Evolutionary conservation across 2,888 invertebrate species (phyloP).

Genomic region (Pasiphila rectangulata): DNA sequence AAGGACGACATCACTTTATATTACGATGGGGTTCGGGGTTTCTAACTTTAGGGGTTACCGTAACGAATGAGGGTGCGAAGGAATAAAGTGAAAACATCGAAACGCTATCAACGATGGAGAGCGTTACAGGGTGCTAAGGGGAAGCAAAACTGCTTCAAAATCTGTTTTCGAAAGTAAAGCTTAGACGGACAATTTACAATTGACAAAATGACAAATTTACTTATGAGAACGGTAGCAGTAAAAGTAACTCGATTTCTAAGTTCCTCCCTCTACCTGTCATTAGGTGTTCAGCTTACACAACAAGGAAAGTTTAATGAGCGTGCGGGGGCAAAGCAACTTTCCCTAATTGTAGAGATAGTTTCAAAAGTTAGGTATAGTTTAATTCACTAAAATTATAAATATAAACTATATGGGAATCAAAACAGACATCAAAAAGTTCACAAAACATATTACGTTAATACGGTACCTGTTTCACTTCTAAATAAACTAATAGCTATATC

Average conservation of each 20-base stretch:
- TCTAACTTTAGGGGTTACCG: constrained; percentile 61
- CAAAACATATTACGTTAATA: constrained; percentile 17
- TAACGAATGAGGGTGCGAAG: constrained; percentile 64
- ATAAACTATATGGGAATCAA: constrained; percentile 21
- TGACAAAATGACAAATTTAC: constrained; percentile 36
- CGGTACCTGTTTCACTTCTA: constrained; percentile 50
- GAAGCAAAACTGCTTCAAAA: constrained; percentile 33
- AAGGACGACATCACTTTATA: constrained; percentile 45
- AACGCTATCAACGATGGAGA: constrained; percentile 56
- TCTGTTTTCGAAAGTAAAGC: constrained; percentile 28
- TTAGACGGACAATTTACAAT: constrained; percentile 16
- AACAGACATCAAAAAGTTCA: constrained; percentile 25
- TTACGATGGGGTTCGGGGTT: constrained; percentile 56
- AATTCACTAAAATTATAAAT: background rate
- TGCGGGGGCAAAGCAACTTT: constrained; percentile 73
- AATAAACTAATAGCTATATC: constrained; percentile 54
- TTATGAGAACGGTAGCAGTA: constrained; percentile 57
- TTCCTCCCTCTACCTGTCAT: constrained; percentile 72
- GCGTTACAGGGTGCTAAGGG: constrained; percentile 47
- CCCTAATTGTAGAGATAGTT: constrained; percentile 64
- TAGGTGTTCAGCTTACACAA: constrained; percentile 76
- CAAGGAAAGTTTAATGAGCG: constrained; percentile 75
- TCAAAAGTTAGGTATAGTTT: constrained; percentile 18
- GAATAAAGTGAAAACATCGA: constrained; percentile 64
- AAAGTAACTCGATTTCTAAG: constrained; percentile 74